Evolutionary conservation across 2,797 vertebrate species (phyloP).

Genomic region (Erethizon dorsatum): DNA sequence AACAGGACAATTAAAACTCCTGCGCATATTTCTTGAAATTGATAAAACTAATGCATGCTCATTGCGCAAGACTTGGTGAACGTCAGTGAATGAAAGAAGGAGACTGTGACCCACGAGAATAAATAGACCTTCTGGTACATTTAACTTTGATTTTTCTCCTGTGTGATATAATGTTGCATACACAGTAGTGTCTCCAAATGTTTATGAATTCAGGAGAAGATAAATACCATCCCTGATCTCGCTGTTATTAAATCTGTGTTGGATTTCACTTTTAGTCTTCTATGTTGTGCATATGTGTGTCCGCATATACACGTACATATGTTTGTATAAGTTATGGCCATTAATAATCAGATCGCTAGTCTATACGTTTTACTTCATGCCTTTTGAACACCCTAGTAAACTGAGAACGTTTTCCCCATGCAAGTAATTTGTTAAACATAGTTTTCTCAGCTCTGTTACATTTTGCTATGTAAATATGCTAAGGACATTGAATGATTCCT

Average conservation of each 20-base stretch:
- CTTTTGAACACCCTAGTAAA: background rate
- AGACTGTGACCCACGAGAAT: background rate
- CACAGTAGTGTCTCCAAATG: background rate
- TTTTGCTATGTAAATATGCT: background rate
- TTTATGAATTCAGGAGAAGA: background rate
- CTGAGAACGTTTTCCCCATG: background rate
- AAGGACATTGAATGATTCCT: background rate
- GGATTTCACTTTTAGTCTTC: background rate
- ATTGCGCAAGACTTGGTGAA: background rate
- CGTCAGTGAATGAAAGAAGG: background rate
- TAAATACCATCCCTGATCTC: background rate
- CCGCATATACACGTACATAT: background rate
- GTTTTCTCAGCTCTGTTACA: background rate
- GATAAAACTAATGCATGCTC: background rate
- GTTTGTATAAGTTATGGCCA: no score
- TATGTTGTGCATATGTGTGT: fast-evolving
- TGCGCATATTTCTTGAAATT: background rate
- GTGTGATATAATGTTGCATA: fast-evolving
- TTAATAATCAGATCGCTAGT: background rate
- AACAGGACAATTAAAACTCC: background rate
- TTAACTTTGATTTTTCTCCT: background rate
- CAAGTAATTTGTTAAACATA: background rate
- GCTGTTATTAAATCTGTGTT: background rate
- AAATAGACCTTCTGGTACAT: background rate
- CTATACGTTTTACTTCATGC: background rate